A percentile compares a stretch with the other conserved stretches of the same genome.
Conservation (phyloP, 2,888 invertebrate genomes). For the Cryptocephalus primarius region DNA sequence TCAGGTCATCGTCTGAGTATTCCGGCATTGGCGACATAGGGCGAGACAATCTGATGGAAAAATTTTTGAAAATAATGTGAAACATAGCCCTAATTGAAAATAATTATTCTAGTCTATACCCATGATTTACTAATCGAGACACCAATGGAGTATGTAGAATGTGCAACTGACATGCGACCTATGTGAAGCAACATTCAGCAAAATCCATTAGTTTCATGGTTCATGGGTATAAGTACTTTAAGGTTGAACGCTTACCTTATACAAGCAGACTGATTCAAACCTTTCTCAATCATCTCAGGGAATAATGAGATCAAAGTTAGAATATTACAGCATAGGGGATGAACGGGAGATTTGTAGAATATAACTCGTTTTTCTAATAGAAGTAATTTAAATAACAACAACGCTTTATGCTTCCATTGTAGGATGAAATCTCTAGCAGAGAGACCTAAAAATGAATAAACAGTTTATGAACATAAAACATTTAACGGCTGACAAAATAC, state of each 20-base stretch:
- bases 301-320: constrained; percentile 82
- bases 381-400: constrained; percentile 85
- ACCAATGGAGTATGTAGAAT: no score
- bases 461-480: neutral
- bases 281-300: constrained; percentile 80
- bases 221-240: neutral
- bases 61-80: neutral
- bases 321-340: constrained; percentile 75
- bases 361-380: constrained; percentile 81
- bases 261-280: constrained; percentile 73
- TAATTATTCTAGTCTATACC: no score
- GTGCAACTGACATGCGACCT: no score
- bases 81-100: no score
- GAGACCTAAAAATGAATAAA: constrained; percentile 50
- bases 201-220: neutral
- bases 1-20: constrained; percentile 42
- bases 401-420: constrained; percentile 82
- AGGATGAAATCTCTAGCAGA: constrained; percentile 71
- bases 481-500: no score
- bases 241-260: constrained; percentile 44
- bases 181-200: no score
- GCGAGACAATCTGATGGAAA: constrained; percentile 47
- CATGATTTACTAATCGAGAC: no score
- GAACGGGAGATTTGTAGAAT: constrained; percentile 88
- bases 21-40: constrained; percentile 64